Evolutionary conservation across 2,113 vertebrate genomes (phyloP), one percentile per base, ranked within the genome.

Genomic region (Notarius quadriscutis): DNA sequence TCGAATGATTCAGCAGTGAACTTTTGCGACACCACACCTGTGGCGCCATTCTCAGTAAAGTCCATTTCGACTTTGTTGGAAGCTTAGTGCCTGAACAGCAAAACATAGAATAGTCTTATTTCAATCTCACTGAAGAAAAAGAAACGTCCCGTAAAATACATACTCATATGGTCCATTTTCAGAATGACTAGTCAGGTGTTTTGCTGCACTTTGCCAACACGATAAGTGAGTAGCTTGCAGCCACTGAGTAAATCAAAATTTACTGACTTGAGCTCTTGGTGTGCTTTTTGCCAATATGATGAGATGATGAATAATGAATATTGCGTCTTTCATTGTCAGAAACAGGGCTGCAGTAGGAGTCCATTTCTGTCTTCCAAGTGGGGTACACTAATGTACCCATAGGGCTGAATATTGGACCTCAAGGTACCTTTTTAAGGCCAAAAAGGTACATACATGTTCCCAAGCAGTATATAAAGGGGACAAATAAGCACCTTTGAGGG

Each of bases 131-230:
- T 72, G 12, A 34, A n/a, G 27, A 71, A 71, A 83, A 69, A 27
- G 34, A 60, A 87, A 87, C 74, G 62, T 58, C 65, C 86, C 81
- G 51, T 15, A 69, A 81, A 57, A 62, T 27, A 65, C 41, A 4
- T 5, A n/a, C 75, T 82, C 78, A 71, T 58, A 58, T 25, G 62
- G 50, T 57, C 50, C 9, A 0, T 82, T 87, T 89, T 89, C 82
- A 78, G 7, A 87, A 87, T 87, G 86, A 87, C 86, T 87, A n/a
- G n/a, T 77, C 9, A 72, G 77, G n/a, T 74, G 65, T 72, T 81
- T 10, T 71, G 27, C 9, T 57, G 27, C 5, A 30, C 72, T n/a
- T 4, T 18, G n/a, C 17, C 27, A 58, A n/a, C 34, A 5, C 3
- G 7, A 2, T 55, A 20, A 34, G 84, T 80, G 0, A 34, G 84